These are phyloP conservation scores for Oncorhynchus tshawytscha DNA, from an alignment of 2,113 vertebrate genomes.

Conservation along the genomic window DNA sequence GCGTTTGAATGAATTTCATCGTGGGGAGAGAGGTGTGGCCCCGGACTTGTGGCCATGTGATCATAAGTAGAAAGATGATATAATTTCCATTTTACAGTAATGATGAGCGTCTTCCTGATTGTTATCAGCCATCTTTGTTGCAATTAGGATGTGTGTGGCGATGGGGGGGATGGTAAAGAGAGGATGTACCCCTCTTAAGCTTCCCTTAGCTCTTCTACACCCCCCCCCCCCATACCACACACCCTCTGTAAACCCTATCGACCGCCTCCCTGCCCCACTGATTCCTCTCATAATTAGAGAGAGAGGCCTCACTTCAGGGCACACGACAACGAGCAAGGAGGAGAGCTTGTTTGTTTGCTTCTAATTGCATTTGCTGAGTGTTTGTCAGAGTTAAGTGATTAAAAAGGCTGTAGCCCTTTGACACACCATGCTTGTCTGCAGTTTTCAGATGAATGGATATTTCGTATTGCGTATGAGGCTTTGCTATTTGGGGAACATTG, in stretches of 20 bases:
- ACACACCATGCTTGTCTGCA: too few relatives aligned
- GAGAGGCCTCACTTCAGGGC: neutral
- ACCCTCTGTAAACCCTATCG: conserved; percentile 8
- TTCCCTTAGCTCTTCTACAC: neutral
- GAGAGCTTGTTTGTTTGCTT: conserved; percentile 12
- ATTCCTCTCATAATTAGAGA: conserved; percentile 19
- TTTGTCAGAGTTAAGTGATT: conserved; percentile 8
- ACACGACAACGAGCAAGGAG: neutral
- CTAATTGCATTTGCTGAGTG: conserved; percentile 13
- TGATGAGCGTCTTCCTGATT: neutral
- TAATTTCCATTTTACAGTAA: neutral
- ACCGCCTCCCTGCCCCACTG: neutral
- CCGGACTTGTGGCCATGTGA: neutral
- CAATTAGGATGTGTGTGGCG: neutral
- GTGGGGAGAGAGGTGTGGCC: neutral
- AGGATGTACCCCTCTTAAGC: neutral
- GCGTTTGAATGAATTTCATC: neutral
- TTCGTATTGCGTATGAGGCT: too few relatives aligned
- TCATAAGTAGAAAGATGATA: neutral
- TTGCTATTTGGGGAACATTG: too few relatives aligned
- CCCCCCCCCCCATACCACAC: neutral
- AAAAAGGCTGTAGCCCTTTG: neutral
- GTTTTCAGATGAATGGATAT: too few relatives aligned
- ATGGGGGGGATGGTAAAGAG: neutral
- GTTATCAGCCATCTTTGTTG: neutral